Evolutionary conservation across 2,888 invertebrate genomes (phyloP), one percentile per base, ranked within the genome.

Genomic region (Clitarchus hookeri): DNA sequence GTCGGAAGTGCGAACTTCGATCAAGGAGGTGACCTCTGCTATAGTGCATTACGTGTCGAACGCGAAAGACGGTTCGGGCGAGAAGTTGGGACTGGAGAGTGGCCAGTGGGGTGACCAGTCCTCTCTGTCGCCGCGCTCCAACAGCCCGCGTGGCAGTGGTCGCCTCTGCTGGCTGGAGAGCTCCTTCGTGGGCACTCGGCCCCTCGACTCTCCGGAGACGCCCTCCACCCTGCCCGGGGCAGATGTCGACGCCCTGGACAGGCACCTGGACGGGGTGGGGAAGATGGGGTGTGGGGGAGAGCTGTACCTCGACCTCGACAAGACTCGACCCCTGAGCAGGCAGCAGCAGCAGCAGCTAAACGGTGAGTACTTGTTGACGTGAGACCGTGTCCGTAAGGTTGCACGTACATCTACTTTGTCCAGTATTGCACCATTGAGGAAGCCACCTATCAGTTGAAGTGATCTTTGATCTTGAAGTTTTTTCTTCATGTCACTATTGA

Each of bases 11-110:
- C 96, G 96, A 91, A 95, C 96, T 88, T 97, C 97, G 87, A 97
- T 97, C 91, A 97, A 97, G 92, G 97, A 97, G 92, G 97, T 97
- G 89, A 97, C 97, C 88, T 97, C 97, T 89, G 97, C 97, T 84
- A 97, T 98, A 89, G 97, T 97, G 86, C 97, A 97, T 91, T 97
- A 97, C 93, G 97, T 97, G 88, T 93, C 92, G 88, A 93, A 91
- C 89, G 92, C 92, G 89, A 92, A 91, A 89, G 92, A 91, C 89
- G 91, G 91, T 87, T 89, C 86, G 89, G 91, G 89, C 86, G 16
- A 65, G 77, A 25, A 27, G 54, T 44, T 53, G 65, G 65, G 65
- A n/a, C 65, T n/a, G 23, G 48, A 48, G 1, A 16, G 48, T 48
- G 48, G 48, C 16, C 48, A 48, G 48, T 48, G 48, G 23, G 86